Evolutionary conservation across 2,113 vertebrate species (phyloP), one percentile per base, ranked within the genome.

Genomic region (Hyperoodon ampullatus): DNA sequence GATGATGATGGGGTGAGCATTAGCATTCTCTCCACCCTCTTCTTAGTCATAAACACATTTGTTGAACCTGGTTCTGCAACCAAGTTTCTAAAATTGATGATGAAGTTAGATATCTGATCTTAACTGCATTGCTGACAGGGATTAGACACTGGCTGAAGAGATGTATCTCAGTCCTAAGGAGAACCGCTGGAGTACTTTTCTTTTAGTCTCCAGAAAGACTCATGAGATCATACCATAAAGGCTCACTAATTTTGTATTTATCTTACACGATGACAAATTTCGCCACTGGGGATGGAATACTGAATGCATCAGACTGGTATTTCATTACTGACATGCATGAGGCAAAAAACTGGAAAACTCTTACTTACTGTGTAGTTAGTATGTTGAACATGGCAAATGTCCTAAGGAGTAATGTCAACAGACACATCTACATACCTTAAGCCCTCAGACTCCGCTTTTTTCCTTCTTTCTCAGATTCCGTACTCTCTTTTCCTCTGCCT

Each of bases 231-330:
- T n/a, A 47, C 26, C 26, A 74, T 14, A 50, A 87, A 95, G n/a
- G 16, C 39, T 87, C 72, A 89, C n/a, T 35, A 65, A 71, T 53
- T 88, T 33, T 93, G 24, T 23, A 77, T 83, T 93, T 89, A 83
- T 63, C 55, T 88, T 89, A 84, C 10, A 66, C 0, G 9, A 94
- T 65, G 82, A 88, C 42, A 94, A 82, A 81, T 93, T 60, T 93
- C 78, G 82, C 58, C 68, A 58, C 6, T 68, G 65, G 30, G 65
- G 10, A 53, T 80, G 26, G 15, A 65, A 96, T 24, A 60, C 3
- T 84, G 50, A 96, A 65, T 26, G 39, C 16, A 68, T 75, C 63
- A 60, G 42, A n/a, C 39, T 65, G 42, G 53, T n/a, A 80, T 65
- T 97, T 93, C 77, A 63, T 39, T 39, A 86, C n/a, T 53, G 30